These are phyloP conservation scores for Caiman crocodilus DNA, from an alignment of 2,797 vertebrate genomes.

Conservation along the genomic window DNA sequence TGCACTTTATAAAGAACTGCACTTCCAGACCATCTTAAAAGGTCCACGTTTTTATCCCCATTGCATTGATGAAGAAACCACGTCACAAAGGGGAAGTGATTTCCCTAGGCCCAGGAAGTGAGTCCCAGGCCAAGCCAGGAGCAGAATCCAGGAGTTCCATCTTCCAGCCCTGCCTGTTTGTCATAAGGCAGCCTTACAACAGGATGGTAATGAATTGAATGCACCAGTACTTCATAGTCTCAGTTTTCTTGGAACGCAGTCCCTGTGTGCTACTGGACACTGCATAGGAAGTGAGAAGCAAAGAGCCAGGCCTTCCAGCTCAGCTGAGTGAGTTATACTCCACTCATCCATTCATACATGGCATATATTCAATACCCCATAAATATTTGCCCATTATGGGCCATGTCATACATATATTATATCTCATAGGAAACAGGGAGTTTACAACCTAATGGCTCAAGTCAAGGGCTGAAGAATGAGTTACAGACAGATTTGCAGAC, in stretches of 20 bases:
- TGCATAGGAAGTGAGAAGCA: accelerated
- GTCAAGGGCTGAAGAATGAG: neutral
- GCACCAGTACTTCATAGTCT: accelerated
- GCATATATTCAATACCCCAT: neutral
- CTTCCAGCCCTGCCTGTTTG: neutral
- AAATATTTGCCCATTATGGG: neutral
- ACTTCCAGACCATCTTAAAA: neutral
- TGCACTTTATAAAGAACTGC: no score
- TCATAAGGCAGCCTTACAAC: neutral
- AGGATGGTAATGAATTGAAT: neutral
- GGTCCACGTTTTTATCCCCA: no score
- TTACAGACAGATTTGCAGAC: neutral
- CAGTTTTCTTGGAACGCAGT: neutral
- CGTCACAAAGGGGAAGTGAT: no score
- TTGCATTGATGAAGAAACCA: no score
- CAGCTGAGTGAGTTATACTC: neutral
- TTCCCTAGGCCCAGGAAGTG: neutral
- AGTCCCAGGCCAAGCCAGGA: no score
- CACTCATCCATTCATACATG: neutral
- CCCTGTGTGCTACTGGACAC: accelerated
- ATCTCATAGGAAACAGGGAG: neutral
- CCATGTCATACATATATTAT: neutral
- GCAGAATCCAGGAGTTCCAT: no score
- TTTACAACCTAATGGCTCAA: neutral
- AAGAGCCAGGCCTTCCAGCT: neutral